Base-by-base conservation (phyloP, 1,140 invertebrate genomes). In the Battus philenor region DNA sequence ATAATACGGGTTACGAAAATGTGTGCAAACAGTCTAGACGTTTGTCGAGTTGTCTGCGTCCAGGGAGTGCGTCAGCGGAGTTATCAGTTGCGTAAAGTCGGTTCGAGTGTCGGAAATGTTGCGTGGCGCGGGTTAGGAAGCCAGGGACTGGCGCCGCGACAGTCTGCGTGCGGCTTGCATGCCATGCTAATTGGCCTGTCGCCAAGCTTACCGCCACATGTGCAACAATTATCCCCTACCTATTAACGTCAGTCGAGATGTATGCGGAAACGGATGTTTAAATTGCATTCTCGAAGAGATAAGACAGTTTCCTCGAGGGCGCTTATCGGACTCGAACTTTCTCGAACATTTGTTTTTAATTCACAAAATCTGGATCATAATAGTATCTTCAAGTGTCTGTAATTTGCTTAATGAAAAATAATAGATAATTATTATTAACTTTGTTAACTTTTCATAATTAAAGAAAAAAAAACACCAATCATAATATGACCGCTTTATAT, bases 261-360 rank as follows among this genome's bases (percentile, higher is more conserved):
- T 68, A 68, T 81, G 68, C 78, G 80, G 80, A 84, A 84, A 79
- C 80, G 80, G 80, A 84, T 82, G 78, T 84, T 80, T 74, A 74
- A 81, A 80, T 80, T 70, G 74, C 77, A 68, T 72, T 69, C 73
- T 51, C 56, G 55, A 55, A 45, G 30, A 74, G 79, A 77, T 77
- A 79, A 75, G 55, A 60, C 60, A 56, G 27, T 58, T 57, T 59
- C 55, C 60, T 41, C 17, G 24, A 41, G 36, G 12, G 24, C 12
- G 22, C 20, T 10, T 15, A 34, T 24, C 32, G 9, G n/a, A 16
- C 5, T 36, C 20, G n/a, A 34, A 12, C 26, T 20, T 10, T 22
- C 31, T 22, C 11, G 22, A 45, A 34, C 10, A 13, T 4, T 17
- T 6, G 24, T 6, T 20, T 29, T 9, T 2, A 44, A 16, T 17